Base-by-base conservation (phyloP, 1,140 invertebrate genomes). In the Drosophila jambulina region DNA sequence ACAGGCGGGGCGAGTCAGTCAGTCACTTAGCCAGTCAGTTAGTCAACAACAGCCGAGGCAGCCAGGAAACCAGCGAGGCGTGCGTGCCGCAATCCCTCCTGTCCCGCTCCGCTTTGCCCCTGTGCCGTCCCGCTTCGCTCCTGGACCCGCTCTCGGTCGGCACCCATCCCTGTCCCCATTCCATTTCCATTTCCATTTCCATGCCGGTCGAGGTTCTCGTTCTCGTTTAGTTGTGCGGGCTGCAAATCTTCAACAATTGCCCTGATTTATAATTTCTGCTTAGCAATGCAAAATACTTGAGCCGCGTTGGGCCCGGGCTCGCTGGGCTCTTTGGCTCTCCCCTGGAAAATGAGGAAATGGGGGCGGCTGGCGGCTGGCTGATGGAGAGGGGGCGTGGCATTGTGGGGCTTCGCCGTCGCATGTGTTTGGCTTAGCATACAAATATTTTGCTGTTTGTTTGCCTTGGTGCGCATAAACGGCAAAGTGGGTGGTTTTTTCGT, bases 211-310 rank as follows among this genome's bases (percentile, higher is more conserved):
- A n/a, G n/a, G 25, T 42, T 51, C 48, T 27, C 46, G 46, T 49
- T 49, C 46, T 29, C 80, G 82, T 84, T 90, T 88, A 90, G 84
- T 88, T 88, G 83, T 88, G 85, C 83, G 80, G 84, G 85, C 85
- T 88, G 85, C 85, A 88, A 90, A 88, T 90, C 85, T 90, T 88
- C 85, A 88, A 88, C 85, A 88, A 88, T 88, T 88, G 85, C 85
- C 85, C 85, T 88, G 85, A 88, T 88, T 88, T 88, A 88, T 88
- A 88, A 88, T 88, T 88, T 88, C 85, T 88, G 85, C 85, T 88
- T 88, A 88, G 85, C 85, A 88, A 88, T 88, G 85, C 85, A 88
- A 88, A 88, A 88, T 88, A 91, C 85, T 88, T 90, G 85, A 88
- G 85, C 85, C 85, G 78, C 77, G 75, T 75, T 70, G 78, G 80